A percentile compares a stretch with the other conserved stretches of the same genome.
These are phyloP conservation scores for Daboia siamensis DNA, from an alignment of 2,113 vertebrate species.

Conservation along the genomic window DNA sequence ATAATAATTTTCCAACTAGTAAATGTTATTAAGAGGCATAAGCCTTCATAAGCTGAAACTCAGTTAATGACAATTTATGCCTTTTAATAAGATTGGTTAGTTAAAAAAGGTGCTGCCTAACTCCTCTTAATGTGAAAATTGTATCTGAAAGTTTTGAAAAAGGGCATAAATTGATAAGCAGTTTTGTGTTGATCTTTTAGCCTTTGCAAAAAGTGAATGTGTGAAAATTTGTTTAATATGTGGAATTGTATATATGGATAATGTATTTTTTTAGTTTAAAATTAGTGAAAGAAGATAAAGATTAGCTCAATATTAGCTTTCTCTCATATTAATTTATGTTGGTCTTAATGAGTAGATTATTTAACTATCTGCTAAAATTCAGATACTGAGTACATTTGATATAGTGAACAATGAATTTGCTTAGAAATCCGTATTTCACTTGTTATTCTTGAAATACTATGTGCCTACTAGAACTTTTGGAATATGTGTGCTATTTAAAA, in stretches of 20 bases:
- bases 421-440: constrained; percentile 5
- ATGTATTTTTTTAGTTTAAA: background rate
- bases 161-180: background rate
- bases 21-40: background rate
- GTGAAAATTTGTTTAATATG: constrained; percentile 19
- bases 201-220: constrained; percentile 4
- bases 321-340: background rate
- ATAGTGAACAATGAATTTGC: constrained; percentile 3
- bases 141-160: background rate
- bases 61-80: background rate
- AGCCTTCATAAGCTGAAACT: background rate
- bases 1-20: background rate
- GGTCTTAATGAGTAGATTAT: background rate
- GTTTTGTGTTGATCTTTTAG: constrained; percentile 29
- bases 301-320: background rate
- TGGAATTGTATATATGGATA: background rate
- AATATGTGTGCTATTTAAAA: constrained; percentile 32
- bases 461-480: constrained; percentile 12
- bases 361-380: constrained; percentile 1
- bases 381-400: background rate
- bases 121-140: background rate
- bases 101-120: background rate
- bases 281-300: background rate
- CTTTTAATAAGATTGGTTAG: background rate
- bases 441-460: constrained; percentile 5